Evolutionary conservation across 2,113 vertebrate genomes (phyloP), one percentile per base, ranked within the genome.

Genomic region (Pungitius pungitius): DNA sequence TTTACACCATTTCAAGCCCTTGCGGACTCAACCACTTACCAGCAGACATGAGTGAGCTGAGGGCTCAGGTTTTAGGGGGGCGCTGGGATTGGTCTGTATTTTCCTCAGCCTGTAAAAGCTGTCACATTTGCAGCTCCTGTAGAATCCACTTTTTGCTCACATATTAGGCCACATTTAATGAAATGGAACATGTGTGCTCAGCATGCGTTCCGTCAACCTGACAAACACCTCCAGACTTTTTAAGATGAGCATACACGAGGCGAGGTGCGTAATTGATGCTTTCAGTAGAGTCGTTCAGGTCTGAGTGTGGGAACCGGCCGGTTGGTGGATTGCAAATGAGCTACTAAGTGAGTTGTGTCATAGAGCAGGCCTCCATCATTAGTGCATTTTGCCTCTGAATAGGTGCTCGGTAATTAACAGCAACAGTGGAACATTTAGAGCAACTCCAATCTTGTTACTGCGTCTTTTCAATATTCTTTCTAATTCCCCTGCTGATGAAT

Each of bases 381-480:
- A 79, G 60, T 30, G 24, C 17, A 68, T 56, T 14, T 17, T 61
- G 47, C 35, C 78, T 73, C 66, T 72, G 51, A 81, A 71, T 52
- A 67, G 43, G 26, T 73, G 64, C 64, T 62, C 26, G 10, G 30
- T 78, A 63, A 85, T 82, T 73, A 85, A 81, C 78, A 20, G 42
- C 45, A 69, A 20, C 75, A 68, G 20, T 62, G 68, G 42, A 55
- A 30, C 68, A 72, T 75, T 67, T 55, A 39, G 65, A 74, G 51
- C n/a, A 35, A 77, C 65, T 71, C 73, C 67, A 42, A 70, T 26
- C 78, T 85, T 75, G 78, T 84, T 87, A 81, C 37, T 13, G 59
- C 43, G 51, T 70, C 55, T 57, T 81, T 86, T 78, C 51, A 81
- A 82, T 80, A 75, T 65, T 75, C 64, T 65, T 56, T 82, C 49